These are phyloP conservation scores for Actinernus sp. DNA, from an alignment of 92 coral and sea anemone species.

Conservation along the genomic window DNA sequence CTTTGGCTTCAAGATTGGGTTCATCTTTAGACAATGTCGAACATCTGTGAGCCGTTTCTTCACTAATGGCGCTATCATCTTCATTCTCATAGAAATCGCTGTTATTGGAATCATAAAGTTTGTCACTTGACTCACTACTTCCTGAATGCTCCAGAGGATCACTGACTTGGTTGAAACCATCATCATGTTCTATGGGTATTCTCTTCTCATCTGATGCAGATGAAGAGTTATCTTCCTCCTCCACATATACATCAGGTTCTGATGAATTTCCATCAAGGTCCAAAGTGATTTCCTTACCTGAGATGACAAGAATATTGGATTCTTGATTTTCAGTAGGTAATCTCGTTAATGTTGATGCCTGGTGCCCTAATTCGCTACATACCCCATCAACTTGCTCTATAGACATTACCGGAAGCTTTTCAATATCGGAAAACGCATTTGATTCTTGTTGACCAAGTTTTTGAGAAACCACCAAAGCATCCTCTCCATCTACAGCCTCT, in stretches of 20 bases:
- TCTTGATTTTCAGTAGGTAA: too few species aligned
- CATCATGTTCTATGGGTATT: not conserved
- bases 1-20: not conserved
- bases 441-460: too few species aligned
- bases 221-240: not conserved
- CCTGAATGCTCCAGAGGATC: not conserved
- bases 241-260: not conserved
- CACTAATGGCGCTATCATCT: too few species aligned
- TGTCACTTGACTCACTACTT: not conserved
- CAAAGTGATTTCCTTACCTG: too few species aligned
- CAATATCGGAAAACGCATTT: too few species aligned
- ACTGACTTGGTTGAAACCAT: not conserved
- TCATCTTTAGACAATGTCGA: not conserved
- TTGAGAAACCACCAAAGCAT: too few species aligned
- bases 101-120: not conserved
- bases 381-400: too few species aligned
- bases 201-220: not conserved
- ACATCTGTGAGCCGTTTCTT: not conserved
- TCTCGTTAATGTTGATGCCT: too few species aligned
- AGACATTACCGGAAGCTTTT: too few species aligned
- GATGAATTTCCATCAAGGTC: not conserved
- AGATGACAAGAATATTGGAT: too few species aligned
- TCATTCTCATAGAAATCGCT: not conserved
- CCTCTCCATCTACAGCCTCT: too few species aligned
- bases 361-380: too few species aligned